Conservation (phyloP, 1,140 invertebrate species). For the Ladona fulva region DNA sequence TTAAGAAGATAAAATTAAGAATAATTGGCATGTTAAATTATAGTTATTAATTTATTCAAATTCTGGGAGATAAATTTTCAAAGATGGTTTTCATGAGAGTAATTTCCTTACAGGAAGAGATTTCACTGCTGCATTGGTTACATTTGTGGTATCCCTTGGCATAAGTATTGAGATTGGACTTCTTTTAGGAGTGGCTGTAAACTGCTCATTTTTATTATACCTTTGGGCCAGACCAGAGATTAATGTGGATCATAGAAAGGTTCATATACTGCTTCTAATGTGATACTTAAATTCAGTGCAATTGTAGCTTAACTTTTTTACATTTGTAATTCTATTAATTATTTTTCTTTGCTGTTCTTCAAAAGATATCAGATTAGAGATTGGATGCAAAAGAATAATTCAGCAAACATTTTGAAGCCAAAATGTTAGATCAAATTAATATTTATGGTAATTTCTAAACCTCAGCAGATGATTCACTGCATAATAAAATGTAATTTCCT, state of each 20-base stretch:
- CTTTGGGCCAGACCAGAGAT: slow-evolving; percentile 38
- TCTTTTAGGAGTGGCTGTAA: slow-evolving; percentile 49
- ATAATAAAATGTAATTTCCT: no score
- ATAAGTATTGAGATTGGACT: slow-evolving; percentile 59
- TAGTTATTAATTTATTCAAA: no score
- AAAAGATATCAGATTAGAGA: neutral
- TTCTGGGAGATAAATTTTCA: neutral
- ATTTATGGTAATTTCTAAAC: neutral
- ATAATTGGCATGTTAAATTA: no score
- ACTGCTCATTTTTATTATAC: slow-evolving; percentile 51
- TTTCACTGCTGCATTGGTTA: slow-evolving; percentile 43
- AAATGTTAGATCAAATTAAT: neutral
- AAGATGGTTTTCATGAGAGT: slow-evolving; percentile 15
- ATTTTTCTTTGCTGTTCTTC: neutral
- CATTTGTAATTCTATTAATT: neutral
- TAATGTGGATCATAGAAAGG: slow-evolving; percentile 42
- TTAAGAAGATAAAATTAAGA: no score
- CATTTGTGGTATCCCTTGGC: slow-evolving; percentile 48
- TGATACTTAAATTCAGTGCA: slow-evolving; percentile 23
- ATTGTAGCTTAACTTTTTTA: neutral
- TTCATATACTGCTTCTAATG: slow-evolving; percentile 39
- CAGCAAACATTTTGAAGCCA: neutral
- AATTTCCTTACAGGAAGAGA: slow-evolving; percentile 46
- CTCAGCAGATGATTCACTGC: no score
- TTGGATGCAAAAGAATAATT: neutral